Evolutionary conservation across 2,888 invertebrate species (phyloP).

Genomic region (Pinctada fucata): DNA sequence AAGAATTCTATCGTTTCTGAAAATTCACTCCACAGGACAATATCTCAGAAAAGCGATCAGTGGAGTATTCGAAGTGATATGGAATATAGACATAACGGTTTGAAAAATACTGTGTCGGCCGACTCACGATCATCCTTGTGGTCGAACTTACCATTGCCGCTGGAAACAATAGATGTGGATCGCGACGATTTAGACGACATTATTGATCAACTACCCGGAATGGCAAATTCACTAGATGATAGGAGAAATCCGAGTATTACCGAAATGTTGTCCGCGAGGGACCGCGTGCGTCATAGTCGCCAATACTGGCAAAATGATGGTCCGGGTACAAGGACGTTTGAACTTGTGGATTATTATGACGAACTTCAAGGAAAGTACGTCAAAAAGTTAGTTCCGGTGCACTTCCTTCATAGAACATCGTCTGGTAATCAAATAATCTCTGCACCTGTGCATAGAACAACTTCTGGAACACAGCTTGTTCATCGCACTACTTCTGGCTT

Average conservation of each 20-base stretch:
- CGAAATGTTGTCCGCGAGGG: conserved; percentile 49
- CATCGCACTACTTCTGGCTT: conserved; percentile 39
- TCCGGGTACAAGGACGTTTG: conserved; percentile 51
- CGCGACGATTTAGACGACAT: conserved; percentile 53
- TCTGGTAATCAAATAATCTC: conserved; percentile 32
- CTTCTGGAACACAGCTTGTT: conserved; percentile 38
- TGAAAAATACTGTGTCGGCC: conserved; percentile 55
- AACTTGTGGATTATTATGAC: conserved; percentile 59
- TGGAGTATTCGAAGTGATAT: conserved; percentile 44
- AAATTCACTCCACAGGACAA: conserved; percentile 40
- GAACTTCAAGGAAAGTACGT: conserved; percentile 52
- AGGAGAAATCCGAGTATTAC: conserved; percentile 43
- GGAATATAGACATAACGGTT: conserved; percentile 46
- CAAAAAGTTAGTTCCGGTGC: conserved; percentile 38
- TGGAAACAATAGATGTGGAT: conserved; percentile 54
- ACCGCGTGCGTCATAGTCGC: conserved; percentile 26
- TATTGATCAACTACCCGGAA: conserved; percentile 61
- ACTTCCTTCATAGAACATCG: conserved; percentile 29
- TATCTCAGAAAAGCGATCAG: conserved; percentile 52
- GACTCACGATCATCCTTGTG: conserved; percentile 57
- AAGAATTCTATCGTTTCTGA: conserved; percentile 32
- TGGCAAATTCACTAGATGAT: conserved; percentile 48
- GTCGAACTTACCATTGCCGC: conserved; percentile 57
- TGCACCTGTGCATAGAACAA: conserved; percentile 36
- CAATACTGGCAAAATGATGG: conserved; percentile 38